These are phyloP conservation scores for Tachysurus fulvidraco DNA, from an alignment of 2,113 vertebrate genomes.

Conservation along the genomic window DNA sequence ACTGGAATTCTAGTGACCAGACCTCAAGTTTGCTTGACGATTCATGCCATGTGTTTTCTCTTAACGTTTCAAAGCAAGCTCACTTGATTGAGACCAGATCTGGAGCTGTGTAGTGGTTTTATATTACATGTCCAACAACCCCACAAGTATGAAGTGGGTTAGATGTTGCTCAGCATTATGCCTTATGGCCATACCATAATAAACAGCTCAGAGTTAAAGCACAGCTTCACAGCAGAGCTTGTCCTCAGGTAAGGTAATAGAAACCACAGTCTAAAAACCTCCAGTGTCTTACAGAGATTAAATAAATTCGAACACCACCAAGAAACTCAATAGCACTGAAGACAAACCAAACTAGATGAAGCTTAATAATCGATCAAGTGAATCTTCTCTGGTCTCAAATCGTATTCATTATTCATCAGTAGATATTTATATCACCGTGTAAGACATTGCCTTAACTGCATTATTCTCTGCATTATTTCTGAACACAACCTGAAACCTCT, in stretches of 20 bases:
- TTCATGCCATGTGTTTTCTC: conserved; percentile 67
- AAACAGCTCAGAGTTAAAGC: conserved; percentile 59
- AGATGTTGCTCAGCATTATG: conserved; percentile 57
- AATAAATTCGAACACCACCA: conserved; percentile 43
- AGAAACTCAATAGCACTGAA: conserved; percentile 20
- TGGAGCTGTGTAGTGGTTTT: conserved; percentile 66
- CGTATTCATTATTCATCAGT: conserved; percentile 6
- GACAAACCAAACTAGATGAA: neutral
- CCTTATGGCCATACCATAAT: conserved; percentile 62
- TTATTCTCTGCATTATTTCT: neutral
- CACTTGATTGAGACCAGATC: conserved; percentile 70
- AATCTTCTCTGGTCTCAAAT: neutral
- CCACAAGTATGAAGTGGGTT: conserved; percentile 55
- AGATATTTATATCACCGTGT: neutral
- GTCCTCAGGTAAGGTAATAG: conserved; percentile 46
- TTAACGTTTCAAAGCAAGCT: conserved; percentile 67
- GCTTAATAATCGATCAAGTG: conserved; percentile 12
- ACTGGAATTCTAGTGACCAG: conserved; percentile 18
- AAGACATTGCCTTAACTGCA: neutral
- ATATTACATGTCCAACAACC: conserved; percentile 66
- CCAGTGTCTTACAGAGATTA: conserved; percentile 33
- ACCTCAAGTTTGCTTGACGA: conserved; percentile 8
- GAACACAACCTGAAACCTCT: neutral
- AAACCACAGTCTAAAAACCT: conserved; percentile 42
- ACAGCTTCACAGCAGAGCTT: conserved; percentile 24